Conservation (phyloP, 2,797 vertebrate species). For the Propithecus deckenii region DNA sequence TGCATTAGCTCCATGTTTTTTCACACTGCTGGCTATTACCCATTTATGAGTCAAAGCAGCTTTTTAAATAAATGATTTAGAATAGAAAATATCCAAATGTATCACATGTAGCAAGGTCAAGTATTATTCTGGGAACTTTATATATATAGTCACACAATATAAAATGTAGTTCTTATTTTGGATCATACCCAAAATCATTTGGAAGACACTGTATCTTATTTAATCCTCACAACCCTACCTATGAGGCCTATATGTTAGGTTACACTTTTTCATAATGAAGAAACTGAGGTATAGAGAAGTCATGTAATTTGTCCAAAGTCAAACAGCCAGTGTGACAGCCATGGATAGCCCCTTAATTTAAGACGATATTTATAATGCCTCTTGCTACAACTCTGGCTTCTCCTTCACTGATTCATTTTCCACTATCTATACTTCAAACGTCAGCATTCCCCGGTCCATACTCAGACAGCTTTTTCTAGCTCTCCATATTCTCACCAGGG, state of each 20-base stretch:
- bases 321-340: neutral
- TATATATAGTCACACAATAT: neutral
- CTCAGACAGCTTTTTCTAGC: neutral
- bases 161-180: neutral
- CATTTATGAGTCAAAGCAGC: neutral
- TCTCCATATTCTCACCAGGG: neutral
- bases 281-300: neutral
- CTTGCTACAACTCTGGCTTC: neutral
- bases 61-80: slow-evolving; percentile 22
- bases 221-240: neutral
- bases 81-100: slow-evolving; percentile 1
- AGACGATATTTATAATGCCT: neutral
- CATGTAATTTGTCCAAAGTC: neutral
- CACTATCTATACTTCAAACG: neutral
- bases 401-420: neutral
- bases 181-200: neutral
- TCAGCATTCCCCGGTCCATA: neutral
- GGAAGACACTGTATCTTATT: neutral
- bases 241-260: neutral
- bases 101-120: neutral
- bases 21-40: neutral
- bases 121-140: neutral
- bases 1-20: neutral
- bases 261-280: neutral
- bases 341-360: neutral